Evolutionary conservation across 1,140 invertebrate genomes (phyloP).

Genomic region (Tetragonula clypearis): DNA sequence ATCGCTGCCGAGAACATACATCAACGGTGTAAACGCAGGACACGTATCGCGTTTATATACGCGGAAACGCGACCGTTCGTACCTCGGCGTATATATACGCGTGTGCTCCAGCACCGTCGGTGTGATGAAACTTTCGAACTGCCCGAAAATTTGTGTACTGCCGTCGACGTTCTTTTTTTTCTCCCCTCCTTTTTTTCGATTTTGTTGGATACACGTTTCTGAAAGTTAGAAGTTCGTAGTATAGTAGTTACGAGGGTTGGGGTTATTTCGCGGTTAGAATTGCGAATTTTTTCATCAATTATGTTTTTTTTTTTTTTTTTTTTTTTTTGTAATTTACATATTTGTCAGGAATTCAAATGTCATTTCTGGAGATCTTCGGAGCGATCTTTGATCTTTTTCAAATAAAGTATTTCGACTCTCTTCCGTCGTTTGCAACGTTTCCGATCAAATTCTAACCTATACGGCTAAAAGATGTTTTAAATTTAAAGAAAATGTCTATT

Average conservation of each 20-base stretch:
- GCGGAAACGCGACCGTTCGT: conserved; percentile 47
- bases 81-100: not conserved
- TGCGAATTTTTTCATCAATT: not conserved
- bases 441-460: too few relatives aligned
- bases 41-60: conserved; percentile 70
- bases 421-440: too few relatives aligned
- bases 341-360: not conserved
- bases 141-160: conserved; percentile 3
- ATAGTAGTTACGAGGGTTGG: not conserved
- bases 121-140: not conserved
- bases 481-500: too few relatives aligned
- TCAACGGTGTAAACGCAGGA: conserved; percentile 77
- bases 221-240: not conserved
- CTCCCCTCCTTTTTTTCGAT: not conserved
- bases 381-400: too few relatives aligned
- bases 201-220: not conserved
- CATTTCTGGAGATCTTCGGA: not conserved
- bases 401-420: too few relatives aligned
- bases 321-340: not conserved
- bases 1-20: conserved; percentile 80
- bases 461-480: too few relatives aligned
- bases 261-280: not conserved
- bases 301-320: too few relatives aligned
- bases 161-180: too few relatives aligned
- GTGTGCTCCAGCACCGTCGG: conserved; percentile 55